phyloP scores from a whole-genome alignment of 1,140 invertebrate species.

The Diprion similis region DNA sequence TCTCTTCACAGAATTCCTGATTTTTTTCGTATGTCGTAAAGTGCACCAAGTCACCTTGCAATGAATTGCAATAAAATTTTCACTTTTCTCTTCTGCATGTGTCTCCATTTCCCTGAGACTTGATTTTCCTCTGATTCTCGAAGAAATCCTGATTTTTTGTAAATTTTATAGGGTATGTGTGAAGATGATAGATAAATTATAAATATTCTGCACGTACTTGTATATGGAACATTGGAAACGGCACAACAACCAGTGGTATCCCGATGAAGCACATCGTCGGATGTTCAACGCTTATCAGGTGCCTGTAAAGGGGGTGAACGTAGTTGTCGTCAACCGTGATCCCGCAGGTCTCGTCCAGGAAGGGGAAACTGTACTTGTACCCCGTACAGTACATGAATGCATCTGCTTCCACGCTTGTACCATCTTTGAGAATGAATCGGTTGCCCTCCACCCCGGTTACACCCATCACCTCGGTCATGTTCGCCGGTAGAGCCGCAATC shows the following conservation, averaged over 20 bases:
- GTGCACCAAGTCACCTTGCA: no score
- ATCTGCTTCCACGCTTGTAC: constrained; percentile 31
- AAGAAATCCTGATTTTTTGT: no score
- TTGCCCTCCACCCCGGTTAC: constrained; percentile 38
- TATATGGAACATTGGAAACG: constrained; percentile 75
- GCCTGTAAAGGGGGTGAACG: constrained; percentile 76
- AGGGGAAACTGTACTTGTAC: constrained; percentile 72
- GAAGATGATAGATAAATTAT: background rate
- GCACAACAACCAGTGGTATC: constrained; percentile 67
- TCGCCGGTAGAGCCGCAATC: constrained; percentile 29
- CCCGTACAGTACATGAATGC: constrained; percentile 59
- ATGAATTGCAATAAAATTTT: no score
- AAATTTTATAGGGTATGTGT: no score
- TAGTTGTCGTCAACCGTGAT: constrained; percentile 68
- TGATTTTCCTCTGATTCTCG: no score
- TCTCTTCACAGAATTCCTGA: no score
- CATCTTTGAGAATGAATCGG: constrained; percentile 38
- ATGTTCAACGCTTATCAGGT: constrained; percentile 75
- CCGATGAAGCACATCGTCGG: constrained; percentile 79
- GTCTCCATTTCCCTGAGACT: no score
- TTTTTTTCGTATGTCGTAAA: no score
- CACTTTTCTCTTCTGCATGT: no score
- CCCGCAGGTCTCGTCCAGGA: constrained; percentile 67
- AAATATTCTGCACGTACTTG: constrained; percentile 61
- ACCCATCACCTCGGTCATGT: constrained; percentile 41